A percentile compares a stretch with the other conserved stretches of the same genome.
Evolutionary conservation across 2,888 invertebrate genomes (phyloP).

Genomic region (Cepaea hortensis): DNA sequence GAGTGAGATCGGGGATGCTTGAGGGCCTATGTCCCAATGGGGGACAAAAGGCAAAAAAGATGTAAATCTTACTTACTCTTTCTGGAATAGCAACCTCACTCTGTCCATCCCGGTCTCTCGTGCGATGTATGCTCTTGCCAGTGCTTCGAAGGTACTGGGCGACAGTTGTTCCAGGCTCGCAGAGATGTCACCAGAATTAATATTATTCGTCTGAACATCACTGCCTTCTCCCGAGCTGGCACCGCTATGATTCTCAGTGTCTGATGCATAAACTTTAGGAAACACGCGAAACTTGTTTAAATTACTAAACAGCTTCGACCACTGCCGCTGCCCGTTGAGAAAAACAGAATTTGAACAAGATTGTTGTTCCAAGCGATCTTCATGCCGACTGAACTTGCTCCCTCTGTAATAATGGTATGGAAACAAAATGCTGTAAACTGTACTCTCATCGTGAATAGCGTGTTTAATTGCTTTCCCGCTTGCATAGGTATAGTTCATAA

Average conservation of each 20-base stretch:
- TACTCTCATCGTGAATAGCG: background rate
- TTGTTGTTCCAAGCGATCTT: background rate
- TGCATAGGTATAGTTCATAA: background rate
- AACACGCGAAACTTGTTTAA: background rate
- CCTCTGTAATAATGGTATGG: conserved; percentile 17
- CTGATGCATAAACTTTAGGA: background rate
- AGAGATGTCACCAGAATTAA: background rate
- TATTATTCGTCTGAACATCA: too few species aligned
- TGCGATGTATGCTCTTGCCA: conserved; percentile 37
- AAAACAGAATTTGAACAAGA: background rate
- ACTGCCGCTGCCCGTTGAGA: background rate
- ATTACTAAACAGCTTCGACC: background rate
- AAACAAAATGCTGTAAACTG: background rate
- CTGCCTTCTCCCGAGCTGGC: too few species aligned
- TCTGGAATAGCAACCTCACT: conserved; percentile 22
- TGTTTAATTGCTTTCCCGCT: background rate
- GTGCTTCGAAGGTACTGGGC: background rate
- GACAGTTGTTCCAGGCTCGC: background rate
- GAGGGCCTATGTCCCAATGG: too few species aligned
- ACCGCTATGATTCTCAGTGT: background rate
- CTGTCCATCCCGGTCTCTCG: conserved; percentile 40
- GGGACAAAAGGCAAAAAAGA: too few species aligned
- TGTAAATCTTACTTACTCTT: conserved; percentile 34
- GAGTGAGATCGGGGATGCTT: too few species aligned
- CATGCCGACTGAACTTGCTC: too few species aligned